These are phyloP conservation scores for Athene cunicularia DNA, from an alignment of 2,113 vertebrate genomes.

Conservation along the genomic window DNA sequence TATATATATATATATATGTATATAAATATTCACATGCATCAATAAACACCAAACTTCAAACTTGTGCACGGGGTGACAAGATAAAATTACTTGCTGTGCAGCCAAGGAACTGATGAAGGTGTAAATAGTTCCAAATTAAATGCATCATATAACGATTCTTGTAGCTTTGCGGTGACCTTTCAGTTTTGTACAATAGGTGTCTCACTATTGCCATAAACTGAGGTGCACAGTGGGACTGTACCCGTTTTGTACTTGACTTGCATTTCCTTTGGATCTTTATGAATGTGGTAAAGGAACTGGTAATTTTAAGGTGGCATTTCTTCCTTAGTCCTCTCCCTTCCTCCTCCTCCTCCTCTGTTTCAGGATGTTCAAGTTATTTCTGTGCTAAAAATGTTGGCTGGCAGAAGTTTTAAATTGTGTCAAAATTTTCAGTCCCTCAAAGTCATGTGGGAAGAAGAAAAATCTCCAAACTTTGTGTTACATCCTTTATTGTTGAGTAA, in stretches of 20 bases:
- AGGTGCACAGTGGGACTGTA: background rate
- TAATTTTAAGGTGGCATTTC: background rate
- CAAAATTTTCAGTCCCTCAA: background rate
- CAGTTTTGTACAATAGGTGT: constrained; percentile 54
- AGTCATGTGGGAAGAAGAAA: background rate
- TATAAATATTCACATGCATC: background rate
- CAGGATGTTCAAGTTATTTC: background rate
- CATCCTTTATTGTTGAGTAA: background rate
- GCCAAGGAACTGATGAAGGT: background rate
- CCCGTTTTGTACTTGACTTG: background rate
- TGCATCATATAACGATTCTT: background rate
- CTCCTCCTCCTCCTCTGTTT: background rate
- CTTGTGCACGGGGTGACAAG: background rate
- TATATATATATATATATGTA: no score
- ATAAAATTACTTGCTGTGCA: background rate
- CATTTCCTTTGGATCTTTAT: background rate
- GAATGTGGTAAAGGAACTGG: background rate
- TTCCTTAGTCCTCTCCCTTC: background rate
- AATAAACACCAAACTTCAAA: background rate
- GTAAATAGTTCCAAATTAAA: background rate
- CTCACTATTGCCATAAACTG: constrained; percentile 45
- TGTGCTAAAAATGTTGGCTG: background rate
- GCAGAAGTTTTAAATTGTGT: background rate
- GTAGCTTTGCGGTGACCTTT: background rate
- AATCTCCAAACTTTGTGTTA: background rate